A percentile compares a stretch with the other conserved stretches of the same genome.
phyloP scores from a whole-genome alignment of 2,888 invertebrate genomes.

The Tigriopus californicus region DNA sequence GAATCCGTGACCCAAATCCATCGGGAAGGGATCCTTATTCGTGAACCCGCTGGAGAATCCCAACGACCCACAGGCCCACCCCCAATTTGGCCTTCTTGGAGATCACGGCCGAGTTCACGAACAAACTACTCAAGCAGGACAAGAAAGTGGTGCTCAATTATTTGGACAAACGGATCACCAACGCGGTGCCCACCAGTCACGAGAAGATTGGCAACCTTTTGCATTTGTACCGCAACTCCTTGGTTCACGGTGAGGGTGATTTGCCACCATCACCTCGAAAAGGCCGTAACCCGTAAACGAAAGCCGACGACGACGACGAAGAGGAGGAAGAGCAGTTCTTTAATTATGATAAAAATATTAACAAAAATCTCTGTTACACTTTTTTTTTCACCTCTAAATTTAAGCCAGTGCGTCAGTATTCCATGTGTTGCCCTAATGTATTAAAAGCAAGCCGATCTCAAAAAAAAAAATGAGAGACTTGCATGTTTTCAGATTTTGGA shows the following conservation, averaged over 20 bases:
- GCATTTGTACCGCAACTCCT: constrained; percentile 65
- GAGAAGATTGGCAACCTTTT: constrained; percentile 79
- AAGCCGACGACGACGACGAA: constrained; percentile 19
- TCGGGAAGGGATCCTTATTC: constrained; percentile 84
- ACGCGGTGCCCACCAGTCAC: constrained; percentile 5
- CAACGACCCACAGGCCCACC: constrained; percentile 57
- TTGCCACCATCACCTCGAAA: constrained; percentile 46
- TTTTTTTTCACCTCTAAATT: no score
- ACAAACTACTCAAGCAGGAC: constrained; percentile 87
- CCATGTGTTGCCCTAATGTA: no score
- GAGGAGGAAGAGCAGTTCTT: constrained; percentile 19
- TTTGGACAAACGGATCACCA: constrained; percentile 6
- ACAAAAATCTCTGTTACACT: no score
- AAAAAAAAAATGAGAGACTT: no score
- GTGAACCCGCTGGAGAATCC: constrained; percentile 44
- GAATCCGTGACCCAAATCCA: constrained; percentile 89
- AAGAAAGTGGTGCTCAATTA: constrained; percentile 53
- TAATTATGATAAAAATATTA: no score
- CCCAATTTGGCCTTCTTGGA: constrained; percentile 80
- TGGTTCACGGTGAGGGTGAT: constrained; percentile 70
- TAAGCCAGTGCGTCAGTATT: no score
- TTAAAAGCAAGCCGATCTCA: no score
- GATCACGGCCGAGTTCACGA: constrained; percentile 85
- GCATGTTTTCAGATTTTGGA: no score
- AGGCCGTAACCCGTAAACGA: constrained; percentile 42